Evolutionary conservation across 2,113 vertebrate species (phyloP).

Genomic region (Toxotes chatareus): DNA sequence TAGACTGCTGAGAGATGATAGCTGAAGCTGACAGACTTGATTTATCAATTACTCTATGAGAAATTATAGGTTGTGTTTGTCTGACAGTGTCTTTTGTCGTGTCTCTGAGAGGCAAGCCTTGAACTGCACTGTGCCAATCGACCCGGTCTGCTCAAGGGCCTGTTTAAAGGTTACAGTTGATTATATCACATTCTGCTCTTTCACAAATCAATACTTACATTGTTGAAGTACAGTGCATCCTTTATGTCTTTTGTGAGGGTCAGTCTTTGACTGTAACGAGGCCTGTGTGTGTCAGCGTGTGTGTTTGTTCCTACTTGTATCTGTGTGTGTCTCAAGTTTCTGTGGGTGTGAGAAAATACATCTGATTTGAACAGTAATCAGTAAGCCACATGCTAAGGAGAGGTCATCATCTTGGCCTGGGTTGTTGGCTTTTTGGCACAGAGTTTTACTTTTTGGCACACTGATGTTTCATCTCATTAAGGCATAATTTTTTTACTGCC

Average conservation of each 20-base stretch:
- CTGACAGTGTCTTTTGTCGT: constrained; percentile 31
- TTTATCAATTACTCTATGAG: constrained; percentile 9
- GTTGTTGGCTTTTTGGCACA: neutral
- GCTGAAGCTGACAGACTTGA: constrained; percentile 26
- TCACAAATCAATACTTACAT: constrained; percentile 69
- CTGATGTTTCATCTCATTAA: neutral
- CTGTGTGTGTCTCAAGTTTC: constrained; percentile 12
- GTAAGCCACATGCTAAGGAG: constrained; percentile 14
- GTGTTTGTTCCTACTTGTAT: neutral
- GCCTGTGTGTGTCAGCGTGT: constrained; percentile 7
- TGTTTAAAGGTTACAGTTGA: constrained; percentile 73
- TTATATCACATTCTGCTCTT: constrained; percentile 67
- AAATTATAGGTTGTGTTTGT: constrained; percentile 30
- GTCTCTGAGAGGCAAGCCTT: constrained; percentile 38
- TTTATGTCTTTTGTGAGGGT: constrained; percentile 51
- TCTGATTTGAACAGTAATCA: constrained; percentile 17
- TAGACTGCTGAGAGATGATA: constrained; percentile 19
- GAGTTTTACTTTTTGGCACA: constrained; percentile 3
- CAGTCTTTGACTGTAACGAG: constrained; percentile 57
- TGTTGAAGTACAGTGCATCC: constrained; percentile 62
- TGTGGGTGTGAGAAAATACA: constrained; percentile 41
- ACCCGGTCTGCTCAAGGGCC: constrained; percentile 49
- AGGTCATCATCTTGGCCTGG: constrained; percentile 11
- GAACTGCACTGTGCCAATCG: constrained; percentile 38
- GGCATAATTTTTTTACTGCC: neutral